Evolutionary conservation across 2,888 invertebrate species (phyloP).

Genomic region (Athalia cordata): DNA sequence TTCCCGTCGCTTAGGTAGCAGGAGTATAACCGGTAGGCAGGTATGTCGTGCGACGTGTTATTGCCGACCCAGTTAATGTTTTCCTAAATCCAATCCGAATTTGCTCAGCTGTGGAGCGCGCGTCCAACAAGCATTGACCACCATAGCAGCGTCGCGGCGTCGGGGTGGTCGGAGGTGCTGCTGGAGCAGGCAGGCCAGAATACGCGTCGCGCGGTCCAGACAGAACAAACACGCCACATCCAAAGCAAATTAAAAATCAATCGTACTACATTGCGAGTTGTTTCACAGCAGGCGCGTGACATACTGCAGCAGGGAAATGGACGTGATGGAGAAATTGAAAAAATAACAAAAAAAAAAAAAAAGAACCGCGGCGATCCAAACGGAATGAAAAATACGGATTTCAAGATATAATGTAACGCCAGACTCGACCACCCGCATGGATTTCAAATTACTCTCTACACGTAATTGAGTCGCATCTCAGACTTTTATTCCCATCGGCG

Average conservation of each 20-base stretch:
- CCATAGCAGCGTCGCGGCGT: too few relatives aligned
- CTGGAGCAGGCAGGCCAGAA: too few relatives aligned
- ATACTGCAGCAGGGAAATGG: constrained; percentile 9
- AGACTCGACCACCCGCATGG: not conserved
- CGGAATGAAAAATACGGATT: too few relatives aligned
- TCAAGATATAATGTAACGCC: too few relatives aligned
- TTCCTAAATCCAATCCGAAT: constrained; percentile 38
- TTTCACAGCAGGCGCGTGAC: constrained; percentile 32
- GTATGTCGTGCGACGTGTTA: constrained; percentile 1
- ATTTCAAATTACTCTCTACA: constrained; percentile 26
- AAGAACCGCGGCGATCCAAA: too few relatives aligned
- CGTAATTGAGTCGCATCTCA: not conserved
- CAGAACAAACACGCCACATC: constrained; percentile 60
- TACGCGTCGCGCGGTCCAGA: constrained; percentile 58
- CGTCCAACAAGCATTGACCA: not conserved
- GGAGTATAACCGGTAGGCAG: not conserved
- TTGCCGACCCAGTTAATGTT: constrained; percentile 31
- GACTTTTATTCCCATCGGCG: not conserved
- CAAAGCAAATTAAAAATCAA: constrained; percentile 67
- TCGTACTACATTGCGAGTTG: constrained; percentile 54
- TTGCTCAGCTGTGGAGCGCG: constrained; percentile 7
- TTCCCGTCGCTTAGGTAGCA: not conserved
- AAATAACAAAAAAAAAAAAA: too few relatives aligned
- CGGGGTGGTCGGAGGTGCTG: too few relatives aligned
- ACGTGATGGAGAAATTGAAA: too few relatives aligned